Base-by-base conservation (phyloP, 2,113 vertebrate genomes). In the Suricata suricatta region DNA sequence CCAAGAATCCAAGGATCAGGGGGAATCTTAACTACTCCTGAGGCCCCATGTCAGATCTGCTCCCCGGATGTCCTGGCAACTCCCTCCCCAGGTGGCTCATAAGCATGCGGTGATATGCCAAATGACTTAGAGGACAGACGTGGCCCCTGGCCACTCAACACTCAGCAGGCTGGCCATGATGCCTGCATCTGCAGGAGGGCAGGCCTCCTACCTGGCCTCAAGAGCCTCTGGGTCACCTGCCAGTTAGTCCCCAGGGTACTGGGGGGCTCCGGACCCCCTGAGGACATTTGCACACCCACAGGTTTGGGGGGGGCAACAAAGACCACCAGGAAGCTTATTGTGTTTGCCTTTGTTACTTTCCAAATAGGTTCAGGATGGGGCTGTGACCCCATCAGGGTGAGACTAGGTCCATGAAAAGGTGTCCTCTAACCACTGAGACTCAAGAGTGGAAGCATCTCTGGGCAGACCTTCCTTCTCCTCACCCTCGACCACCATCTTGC, bases 211-310 rank as follows among this genome's bases (percentile, higher is more conserved):
- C 35, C 47, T n/a, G 21, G 50, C 21, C 66, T 74, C 77, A 57
- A 2, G 33, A 80, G 84, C 64, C 64, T 69, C 81, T 44, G 76
- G 95, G 93, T 74, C 95, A 90, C 93, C 88, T 82, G 83, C 68
- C 84, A 69, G 66, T 90, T 60, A 74, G 35, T 72, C 57, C 84
- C 89, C 27, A 47, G 76, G 41, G 77, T 31, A 68, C 77, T 13
- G 21, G 35, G 35, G 44, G 35, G 44, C 92, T 81, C 64, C 35
- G 71, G 88, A 66, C 57, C 64, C 41, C 54, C 52, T 17, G 15
- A 95, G 52, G 33, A 90, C 66, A 71, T 27, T 3, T 66, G 14
- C 31, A 79, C 4, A 68, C 41, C 54, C n/a, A 63, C 27, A 60
- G 82, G 57, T 71, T 0, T 31, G 57, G 29, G 19, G 21, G 21